Base-by-base conservation (phyloP, 2,888 invertebrate species). In the Phaedon cochleariae region DNA sequence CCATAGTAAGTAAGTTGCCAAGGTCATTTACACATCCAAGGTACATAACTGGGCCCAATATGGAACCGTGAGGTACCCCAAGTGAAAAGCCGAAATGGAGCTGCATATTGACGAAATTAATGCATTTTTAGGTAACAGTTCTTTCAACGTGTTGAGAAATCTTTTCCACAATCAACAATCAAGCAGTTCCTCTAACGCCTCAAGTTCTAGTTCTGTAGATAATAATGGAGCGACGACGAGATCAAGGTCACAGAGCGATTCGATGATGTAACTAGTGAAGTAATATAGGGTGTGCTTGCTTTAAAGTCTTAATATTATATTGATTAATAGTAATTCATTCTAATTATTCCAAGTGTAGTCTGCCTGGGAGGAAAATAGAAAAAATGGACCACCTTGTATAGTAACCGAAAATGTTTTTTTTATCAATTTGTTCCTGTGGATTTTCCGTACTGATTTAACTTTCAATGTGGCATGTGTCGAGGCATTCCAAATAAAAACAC, bases 161-260 rank as follows among this genome's bases (percentile, higher is more conserved):
- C 61, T 70, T 18, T 67, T 74, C 60, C 71, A 70, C 63, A 65
- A 73, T 15, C 64, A 65, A 51, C 64, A 65, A 48, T 66, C 69
- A 46, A 70, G 61, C 31, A 65, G 54, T 67, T 59, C 70, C 31
- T 69, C 67, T 18, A 67, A 62, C 34, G 54, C 34, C 17, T 41
- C 41, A 12, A 59, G 70, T 61, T 65, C 67, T 58, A 73, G 71
- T 71, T 72, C 74, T 15, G 61, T 68, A 63, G 73, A 76, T 45
- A 71, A 70, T 67, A 68, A 68, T 9, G 72, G 73, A 49, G 59
- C 73, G 18, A 68, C 69, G 48, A 71, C 72, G 52, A 74, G 74
- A 64, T 74, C 68, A 41, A 66, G 69, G 46, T 69, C 70, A 41
- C 70, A 74, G 58, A 73, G 72, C 55, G 75, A 76, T 68, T 74